Conservation (phyloP, 2,113 vertebrate genomes). For the Ictalurus punctatus region DNA sequence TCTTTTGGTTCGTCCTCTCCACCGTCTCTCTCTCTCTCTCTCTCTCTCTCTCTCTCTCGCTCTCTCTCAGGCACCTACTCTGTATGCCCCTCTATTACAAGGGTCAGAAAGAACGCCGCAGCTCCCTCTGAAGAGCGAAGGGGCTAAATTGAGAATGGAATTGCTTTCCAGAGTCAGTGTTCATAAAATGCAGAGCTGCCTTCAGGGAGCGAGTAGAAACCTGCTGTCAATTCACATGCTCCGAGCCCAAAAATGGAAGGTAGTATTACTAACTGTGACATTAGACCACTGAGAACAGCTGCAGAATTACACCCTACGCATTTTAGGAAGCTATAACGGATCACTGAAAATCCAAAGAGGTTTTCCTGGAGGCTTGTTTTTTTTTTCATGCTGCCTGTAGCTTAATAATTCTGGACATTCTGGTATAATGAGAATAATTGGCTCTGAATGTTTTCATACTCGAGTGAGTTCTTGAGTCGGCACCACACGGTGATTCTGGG, state of each 20-base stretch:
- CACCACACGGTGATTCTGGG: neutral
- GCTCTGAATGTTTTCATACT: neutral
- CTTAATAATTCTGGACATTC: neutral
- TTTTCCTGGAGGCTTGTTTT: neutral
- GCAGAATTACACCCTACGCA: neutral
- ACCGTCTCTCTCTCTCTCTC: neutral
- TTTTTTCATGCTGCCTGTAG: neutral
- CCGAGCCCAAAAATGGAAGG: neutral
- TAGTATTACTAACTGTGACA: neutral
- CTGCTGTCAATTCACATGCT: slow-evolving; percentile 5
- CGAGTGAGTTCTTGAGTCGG: neutral
- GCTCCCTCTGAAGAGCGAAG: slow-evolving; percentile 12
- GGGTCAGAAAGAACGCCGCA: neutral
- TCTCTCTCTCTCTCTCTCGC: neutral
- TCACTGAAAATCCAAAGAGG: neutral
- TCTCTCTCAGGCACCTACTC: neutral
- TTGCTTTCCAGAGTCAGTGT: slow-evolving; percentile 27
- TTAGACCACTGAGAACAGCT: neutral
- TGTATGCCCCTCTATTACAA: slow-evolving; percentile 11
- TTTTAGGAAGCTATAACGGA: neutral
- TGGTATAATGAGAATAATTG: neutral
- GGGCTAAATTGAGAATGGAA: slow-evolving; percentile 37
- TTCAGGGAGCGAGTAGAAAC: slow-evolving; percentile 14
- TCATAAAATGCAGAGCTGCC: slow-evolving; percentile 26
- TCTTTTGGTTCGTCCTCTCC: neutral